Evolutionary conservation across 2,888 invertebrate species (phyloP).

Genomic region (Mesochorus sp.): DNA sequence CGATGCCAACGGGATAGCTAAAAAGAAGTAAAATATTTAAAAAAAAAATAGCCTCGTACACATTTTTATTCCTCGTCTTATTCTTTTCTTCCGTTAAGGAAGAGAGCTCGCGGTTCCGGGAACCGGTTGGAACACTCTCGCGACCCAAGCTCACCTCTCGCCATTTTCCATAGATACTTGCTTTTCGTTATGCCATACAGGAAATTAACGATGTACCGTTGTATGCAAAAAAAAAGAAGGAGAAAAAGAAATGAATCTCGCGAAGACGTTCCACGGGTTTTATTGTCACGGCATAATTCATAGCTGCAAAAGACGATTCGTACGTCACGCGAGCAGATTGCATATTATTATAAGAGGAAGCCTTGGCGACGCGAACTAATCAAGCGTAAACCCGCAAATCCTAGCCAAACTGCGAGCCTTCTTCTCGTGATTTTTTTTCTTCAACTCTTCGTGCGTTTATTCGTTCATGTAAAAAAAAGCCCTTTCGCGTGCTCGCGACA

Average conservation of each 20-base stretch:
- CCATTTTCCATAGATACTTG: constrained; percentile 49
- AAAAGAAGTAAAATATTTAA: neutral
- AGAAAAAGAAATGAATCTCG: constrained; percentile 27
- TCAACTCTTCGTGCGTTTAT: constrained; percentile 35
- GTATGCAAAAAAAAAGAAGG: neutral
- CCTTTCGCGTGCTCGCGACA: neutral
- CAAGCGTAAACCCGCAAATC: constrained; percentile 29
- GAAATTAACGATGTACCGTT: neutral
- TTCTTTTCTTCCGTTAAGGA: constrained; percentile 12
- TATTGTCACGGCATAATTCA: constrained; percentile 72
- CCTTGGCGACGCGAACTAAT: constrained; percentile 20
- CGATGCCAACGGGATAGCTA: constrained; percentile 16
- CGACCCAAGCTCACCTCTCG: constrained; percentile 25
- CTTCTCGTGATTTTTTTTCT: no score
- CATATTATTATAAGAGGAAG: neutral
- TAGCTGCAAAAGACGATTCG: constrained; percentile 60
- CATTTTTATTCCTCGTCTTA: constrained; percentile 36
- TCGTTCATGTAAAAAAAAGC: constrained; percentile 18
- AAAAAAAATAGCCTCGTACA: neutral
- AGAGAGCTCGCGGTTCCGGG: constrained; percentile 64
- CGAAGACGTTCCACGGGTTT: constrained; percentile 64
- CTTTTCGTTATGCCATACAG: neutral
- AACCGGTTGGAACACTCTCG: constrained; percentile 68
- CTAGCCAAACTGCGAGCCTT: constrained; percentile 24
- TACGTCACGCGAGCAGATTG: constrained; percentile 66